These are phyloP conservation scores for Colletes collaris DNA, from an alignment of 2,888 invertebrate species.

Conservation along the genomic window DNA sequence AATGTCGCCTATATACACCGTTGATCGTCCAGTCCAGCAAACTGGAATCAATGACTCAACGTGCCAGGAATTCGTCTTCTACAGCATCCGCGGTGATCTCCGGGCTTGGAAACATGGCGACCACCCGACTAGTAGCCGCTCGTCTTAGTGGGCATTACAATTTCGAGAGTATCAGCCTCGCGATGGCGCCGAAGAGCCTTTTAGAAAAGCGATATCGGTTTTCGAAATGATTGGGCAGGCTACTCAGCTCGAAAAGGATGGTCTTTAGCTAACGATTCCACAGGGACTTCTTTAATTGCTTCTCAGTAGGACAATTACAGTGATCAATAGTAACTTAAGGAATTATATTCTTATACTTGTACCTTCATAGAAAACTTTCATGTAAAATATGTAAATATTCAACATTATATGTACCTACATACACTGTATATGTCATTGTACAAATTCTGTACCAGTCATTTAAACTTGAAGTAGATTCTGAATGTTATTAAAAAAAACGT, in stretches of 20 bases:
- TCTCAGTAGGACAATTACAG: background rate
- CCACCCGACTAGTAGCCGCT: constrained; percentile 52
- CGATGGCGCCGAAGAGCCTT: constrained; percentile 13
- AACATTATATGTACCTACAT: no score
- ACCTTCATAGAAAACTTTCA: no score
- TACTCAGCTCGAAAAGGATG: background rate
- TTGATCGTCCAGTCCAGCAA: constrained; percentile 32
- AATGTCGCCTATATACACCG: constrained; percentile 52
- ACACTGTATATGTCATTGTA: no score
- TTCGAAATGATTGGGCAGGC: background rate
- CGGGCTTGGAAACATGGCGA: constrained; percentile 31
- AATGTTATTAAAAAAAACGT: no score
- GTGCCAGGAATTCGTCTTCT: constrained; percentile 62
- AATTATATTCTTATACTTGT: no score
- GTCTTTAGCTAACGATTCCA: constrained; percentile 17
- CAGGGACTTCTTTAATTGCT: background rate
- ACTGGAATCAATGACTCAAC: constrained; percentile 65
- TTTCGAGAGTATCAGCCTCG: constrained; percentile 14
- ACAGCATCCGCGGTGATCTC: constrained; percentile 50
- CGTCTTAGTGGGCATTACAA: constrained; percentile 32
- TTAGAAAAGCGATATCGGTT: constrained; percentile 30
- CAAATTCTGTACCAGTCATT: no score
- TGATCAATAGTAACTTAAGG: no score
- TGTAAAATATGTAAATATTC: no score
- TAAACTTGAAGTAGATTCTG: no score